Conservation (phyloP, 1,140 invertebrate genomes). For the Antheraea pernyi region DNA sequence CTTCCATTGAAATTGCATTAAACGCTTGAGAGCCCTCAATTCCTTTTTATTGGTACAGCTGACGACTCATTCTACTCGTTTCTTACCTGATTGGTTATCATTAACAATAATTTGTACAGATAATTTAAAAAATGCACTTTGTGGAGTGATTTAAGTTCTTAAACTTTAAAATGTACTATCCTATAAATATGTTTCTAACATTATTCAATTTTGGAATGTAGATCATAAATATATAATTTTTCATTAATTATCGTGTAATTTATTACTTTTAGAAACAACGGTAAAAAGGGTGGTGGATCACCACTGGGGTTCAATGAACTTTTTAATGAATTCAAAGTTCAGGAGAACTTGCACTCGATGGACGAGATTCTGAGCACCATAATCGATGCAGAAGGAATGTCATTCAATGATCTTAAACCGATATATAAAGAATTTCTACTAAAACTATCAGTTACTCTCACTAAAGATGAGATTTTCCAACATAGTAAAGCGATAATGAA, state of each 20-base stretch:
- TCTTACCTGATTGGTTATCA: slow-evolving; percentile 29
- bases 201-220: too few relatives aligned
- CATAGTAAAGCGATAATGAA: slow-evolving; percentile 94
- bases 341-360: slow-evolving; percentile 91
- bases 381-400: slow-evolving; percentile 94
- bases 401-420: slow-evolving; percentile 94
- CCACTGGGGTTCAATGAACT: slow-evolving; percentile 90
- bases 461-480: slow-evolving; percentile 94
- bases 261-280: slow-evolving; percentile 78
- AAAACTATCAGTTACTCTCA: slow-evolving; percentile 91
- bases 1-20: slow-evolving; percentile 26
- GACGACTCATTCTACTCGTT: slow-evolving; percentile 26
- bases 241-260: not conserved
- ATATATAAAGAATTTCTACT: slow-evolving; percentile 94
- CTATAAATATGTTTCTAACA: too few relatives aligned
- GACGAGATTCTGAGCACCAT: slow-evolving; percentile 93
- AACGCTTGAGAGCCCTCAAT: slow-evolving; percentile 32
- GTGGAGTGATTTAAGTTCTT: too few relatives aligned
- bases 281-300: slow-evolving; percentile 83
- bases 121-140: too few relatives aligned
- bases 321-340: slow-evolving; percentile 90
- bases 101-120: slow-evolving; percentile 23
- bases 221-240: not conserved
- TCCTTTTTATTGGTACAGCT: slow-evolving; percentile 31
- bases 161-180: too few relatives aligned